Evolutionary conservation across 92 coral and sea anemone species (phyloP), one percentile per base, ranked within the genome.

Genomic region (Epizoanthus stellaris): DNA sequence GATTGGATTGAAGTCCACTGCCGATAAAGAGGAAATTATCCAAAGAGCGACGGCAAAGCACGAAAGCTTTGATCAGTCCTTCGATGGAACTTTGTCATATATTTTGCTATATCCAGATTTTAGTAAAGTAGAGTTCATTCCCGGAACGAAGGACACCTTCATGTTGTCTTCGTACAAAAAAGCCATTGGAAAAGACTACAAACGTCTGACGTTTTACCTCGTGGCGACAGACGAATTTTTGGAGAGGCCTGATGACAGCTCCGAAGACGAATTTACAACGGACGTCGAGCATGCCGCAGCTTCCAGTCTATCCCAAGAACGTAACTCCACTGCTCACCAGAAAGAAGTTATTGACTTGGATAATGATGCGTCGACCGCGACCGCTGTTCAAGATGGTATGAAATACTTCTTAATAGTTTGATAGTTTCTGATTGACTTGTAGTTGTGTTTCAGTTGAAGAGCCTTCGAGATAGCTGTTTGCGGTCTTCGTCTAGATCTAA

Each of bases 41-140:
- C 66, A 60, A 67, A 92, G 82, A 63, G 93, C 98, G 0, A 17
- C 60, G 1, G 76, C 67, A 38, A 92, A 89, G 81, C 98, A 92
- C 70, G 59, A 88, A 0, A 82, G 81, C 61, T 91, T 94, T 80
- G 95, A 94, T 52, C 89, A 94, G 30, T 68, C 80, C 4, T 86
- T 91, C 45, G 86, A 87, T 42, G 85, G 85, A 16, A 38, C 77
- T 45, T 73, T 82, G n/a, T 66, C 88, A 17, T 93, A 91, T 60
- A 86, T 68, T 15, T 80, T 94, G 77, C 82, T 91, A 23, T 94
- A 94, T 62, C 98, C 98, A 12, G 93, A 91, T 75, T 94, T 91
- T 49, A 80, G 93, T 9, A 88, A 94, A 79, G 93, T 87, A 4
- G 10, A 59, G 40, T 56, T 74, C 64, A 75, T 89, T 39, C 98